phyloP scores from a whole-genome alignment of 2,888 invertebrate genomes.

The Holacanthella duospinosa region DNA sequence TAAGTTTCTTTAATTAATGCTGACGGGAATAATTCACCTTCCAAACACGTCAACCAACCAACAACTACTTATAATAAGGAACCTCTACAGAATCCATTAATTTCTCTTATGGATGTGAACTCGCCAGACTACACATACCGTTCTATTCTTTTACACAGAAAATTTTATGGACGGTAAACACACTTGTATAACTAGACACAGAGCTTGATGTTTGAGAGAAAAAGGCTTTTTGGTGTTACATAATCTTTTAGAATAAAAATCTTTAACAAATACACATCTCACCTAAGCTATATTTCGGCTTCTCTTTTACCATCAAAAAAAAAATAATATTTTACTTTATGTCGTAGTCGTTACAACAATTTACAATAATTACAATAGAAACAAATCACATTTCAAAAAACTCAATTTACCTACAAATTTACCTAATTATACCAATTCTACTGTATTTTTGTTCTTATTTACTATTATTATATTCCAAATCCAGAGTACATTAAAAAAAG shows the following conservation, averaged over 20 bases:
- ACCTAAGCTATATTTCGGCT: neutral
- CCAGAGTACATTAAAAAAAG: no score
- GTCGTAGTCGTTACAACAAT: no score
- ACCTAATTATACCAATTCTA: neutral
- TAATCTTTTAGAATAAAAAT: neutral
- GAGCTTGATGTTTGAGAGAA: neutral
- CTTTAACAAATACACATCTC: neutral
- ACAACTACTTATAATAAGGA: neutral
- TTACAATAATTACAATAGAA: no score
- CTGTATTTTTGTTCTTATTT: neutral
- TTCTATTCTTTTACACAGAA: conserved; percentile 6
- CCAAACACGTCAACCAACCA: neutral
- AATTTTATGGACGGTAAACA: conserved; percentile 24
- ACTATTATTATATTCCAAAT: no score
- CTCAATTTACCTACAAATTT: neutral
- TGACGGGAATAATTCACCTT: conserved; percentile 3
- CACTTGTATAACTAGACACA: neutral
- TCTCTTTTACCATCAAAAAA: neutral
- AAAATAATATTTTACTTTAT: no score
- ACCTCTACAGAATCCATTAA: neutral
- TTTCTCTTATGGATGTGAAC: neutral
- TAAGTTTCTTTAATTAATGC: conserved; percentile 11
- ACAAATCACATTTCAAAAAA: neutral
- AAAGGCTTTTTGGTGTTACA: neutral
- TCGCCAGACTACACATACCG: neutral